These are phyloP conservation scores for Cariama cristata DNA, from an alignment of 2,113 vertebrate genomes.

Conservation along the genomic window DNA sequence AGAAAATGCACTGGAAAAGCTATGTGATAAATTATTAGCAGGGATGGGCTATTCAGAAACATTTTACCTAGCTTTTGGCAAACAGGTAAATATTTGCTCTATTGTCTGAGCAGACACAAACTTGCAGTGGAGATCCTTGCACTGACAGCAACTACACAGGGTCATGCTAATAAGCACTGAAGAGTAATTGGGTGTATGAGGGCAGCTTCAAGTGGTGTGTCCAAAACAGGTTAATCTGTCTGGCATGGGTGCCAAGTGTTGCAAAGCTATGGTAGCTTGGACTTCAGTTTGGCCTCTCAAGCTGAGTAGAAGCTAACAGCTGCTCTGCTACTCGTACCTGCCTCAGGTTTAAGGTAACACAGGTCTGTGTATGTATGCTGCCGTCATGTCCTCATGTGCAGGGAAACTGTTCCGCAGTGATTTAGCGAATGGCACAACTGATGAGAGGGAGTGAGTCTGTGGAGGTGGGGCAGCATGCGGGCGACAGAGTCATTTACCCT, in stretches of 20 bases:
- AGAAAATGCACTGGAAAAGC: not conserved
- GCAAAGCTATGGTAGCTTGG: not conserved
- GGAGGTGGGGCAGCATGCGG: not conserved
- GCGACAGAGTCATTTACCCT: not conserved
- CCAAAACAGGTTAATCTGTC: not conserved
- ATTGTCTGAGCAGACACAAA: not conserved
- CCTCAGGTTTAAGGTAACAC: not conserved
- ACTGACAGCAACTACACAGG: not conserved
- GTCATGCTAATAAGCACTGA: not conserved
- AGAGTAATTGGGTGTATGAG: not conserved
- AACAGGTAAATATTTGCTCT: not conserved
- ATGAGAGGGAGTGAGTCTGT: not conserved
- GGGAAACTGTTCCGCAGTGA: not conserved
- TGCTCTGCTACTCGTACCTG: not conserved
- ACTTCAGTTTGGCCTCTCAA: not conserved
- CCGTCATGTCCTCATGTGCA: fast-evolving
- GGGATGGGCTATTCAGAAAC: not conserved
- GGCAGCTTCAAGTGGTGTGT: not conserved
- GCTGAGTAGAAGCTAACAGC: not conserved
- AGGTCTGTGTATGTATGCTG: not conserved
- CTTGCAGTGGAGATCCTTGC: not conserved
- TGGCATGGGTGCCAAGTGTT: not conserved
- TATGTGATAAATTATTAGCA: not conserved
- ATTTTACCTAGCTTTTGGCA: not conserved
- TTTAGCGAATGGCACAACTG: not conserved